Percentiles rank a stretch among this genome's conserved stretches.
Evolutionary conservation across 1,140 invertebrate genomes (phyloP).

Genomic region (Dinoponera quadriceps): DNA sequence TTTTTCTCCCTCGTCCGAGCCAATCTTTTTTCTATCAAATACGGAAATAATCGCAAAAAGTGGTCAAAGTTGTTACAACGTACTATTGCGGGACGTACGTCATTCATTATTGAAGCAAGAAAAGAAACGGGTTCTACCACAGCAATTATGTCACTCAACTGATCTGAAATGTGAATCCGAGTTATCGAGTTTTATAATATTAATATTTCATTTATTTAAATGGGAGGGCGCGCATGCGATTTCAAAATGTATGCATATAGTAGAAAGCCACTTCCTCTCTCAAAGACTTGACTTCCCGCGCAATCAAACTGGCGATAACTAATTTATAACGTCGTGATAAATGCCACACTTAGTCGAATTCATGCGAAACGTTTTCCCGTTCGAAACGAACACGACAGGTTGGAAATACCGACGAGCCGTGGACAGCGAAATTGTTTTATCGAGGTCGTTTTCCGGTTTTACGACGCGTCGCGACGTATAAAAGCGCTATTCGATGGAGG

Average conservation of each 20-base stretch:
- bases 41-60: background rate
- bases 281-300: slow-evolving; percentile 2
- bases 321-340: slow-evolving; percentile 8
- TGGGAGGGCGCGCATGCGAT: background rate
- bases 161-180: background rate
- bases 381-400: background rate
- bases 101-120: background rate
- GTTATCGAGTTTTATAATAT: background rate
- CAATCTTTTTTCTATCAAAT: background rate
- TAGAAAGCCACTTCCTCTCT: background rate
- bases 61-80: background rate
- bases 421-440: slow-evolving; percentile 19
- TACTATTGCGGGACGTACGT: background rate
- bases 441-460: slow-evolving; percentile 17
- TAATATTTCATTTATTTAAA: slow-evolving; percentile 19
- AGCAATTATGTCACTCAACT: background rate
- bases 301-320: background rate
- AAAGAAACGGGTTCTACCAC: background rate
- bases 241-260: background rate
- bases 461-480: slow-evolving; percentile 1
- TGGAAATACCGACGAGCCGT: background rate
- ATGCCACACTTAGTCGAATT: slow-evolving; percentile 11
- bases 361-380: background rate
- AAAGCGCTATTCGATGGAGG: slow-evolving; percentile 12
- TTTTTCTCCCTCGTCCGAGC: background rate